Conservation (phyloP, 2,888 invertebrate species). For the Tenthredo notha region DNA sequence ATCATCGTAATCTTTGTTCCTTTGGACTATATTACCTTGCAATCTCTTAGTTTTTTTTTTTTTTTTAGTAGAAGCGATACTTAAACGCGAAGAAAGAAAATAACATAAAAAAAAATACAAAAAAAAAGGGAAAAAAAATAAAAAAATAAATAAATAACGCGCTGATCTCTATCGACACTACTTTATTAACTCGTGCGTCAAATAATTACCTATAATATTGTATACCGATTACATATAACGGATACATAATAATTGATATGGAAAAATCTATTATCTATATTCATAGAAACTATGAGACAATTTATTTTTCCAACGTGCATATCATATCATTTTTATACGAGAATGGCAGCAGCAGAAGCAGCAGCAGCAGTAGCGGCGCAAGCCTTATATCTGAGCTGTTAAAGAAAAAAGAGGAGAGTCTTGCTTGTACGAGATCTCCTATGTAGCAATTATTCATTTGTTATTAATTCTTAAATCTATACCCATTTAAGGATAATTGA, state of each 20-base stretch:
- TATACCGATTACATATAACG: slow-evolving; percentile 70
- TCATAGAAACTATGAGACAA: slow-evolving; percentile 74
- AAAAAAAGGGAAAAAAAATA: slow-evolving; percentile 54
- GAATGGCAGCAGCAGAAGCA: slow-evolving; percentile 55
- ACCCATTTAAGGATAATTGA: background rate
- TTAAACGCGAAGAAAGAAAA: slow-evolving; percentile 29
- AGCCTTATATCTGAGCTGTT: slow-evolving; percentile 40
- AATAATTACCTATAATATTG: slow-evolving; percentile 55
- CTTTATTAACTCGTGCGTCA: background rate
- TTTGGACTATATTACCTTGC: slow-evolving; percentile 23
- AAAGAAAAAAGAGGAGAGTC: background rate
- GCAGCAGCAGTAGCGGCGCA: slow-evolving; percentile 8
- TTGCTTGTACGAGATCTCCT: slow-evolving; percentile 43
- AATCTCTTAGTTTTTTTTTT: slow-evolving; percentile 10
- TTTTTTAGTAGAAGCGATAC: slow-evolving; percentile 30
- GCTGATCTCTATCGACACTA: background rate
- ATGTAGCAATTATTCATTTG: slow-evolving; percentile 41
- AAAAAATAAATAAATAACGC: slow-evolving; percentile 53
- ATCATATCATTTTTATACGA: slow-evolving; percentile 78
- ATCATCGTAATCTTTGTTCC: slow-evolving; percentile 6
- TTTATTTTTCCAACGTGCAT: slow-evolving; percentile 78
- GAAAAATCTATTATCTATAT: slow-evolving; percentile 75
- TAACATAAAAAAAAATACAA: slow-evolving; percentile 10
- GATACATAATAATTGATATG: slow-evolving; percentile 69
- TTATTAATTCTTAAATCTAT: slow-evolving; percentile 6